A percentile compares a stretch with the other conserved stretches of the same genome.
Evolutionary conservation across 1,140 invertebrate species (phyloP).

Genomic region (Acyrthosiphon pisum): DNA sequence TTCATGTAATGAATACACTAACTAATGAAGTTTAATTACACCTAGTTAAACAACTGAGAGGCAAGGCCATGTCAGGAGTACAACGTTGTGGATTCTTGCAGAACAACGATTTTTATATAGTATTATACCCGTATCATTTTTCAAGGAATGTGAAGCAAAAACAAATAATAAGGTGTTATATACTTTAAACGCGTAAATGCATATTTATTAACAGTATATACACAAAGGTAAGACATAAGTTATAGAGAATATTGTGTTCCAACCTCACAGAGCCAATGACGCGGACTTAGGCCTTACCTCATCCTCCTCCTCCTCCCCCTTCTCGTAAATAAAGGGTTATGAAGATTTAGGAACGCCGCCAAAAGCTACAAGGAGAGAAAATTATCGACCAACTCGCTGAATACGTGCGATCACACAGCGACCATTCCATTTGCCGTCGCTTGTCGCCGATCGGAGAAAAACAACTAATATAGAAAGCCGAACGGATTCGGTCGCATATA

Average conservation of each 20-base stretch:
- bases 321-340: background rate
- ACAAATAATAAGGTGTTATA: background rate
- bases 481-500: constrained; percentile 23
- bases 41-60: background rate
- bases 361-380: background rate
- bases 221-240: background rate
- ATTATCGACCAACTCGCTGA: background rate
- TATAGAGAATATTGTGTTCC: background rate
- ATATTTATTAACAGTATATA: background rate
- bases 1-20: background rate
- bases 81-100: background rate
- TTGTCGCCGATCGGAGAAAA: background rate
- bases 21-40: constrained; percentile 19
- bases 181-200: background rate
- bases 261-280: background rate
- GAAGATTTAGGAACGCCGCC: background rate
- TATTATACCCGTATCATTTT: background rate
- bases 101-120: constrained; percentile 2
- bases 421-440: background rate
- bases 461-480: constrained; percentile 45
- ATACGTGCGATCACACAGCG: background rate
- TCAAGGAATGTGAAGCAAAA: background rate
- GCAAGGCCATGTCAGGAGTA: background rate
- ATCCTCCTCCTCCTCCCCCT: background rate
- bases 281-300: background rate